Evolutionary conservation across 2,113 vertebrate species (phyloP), one percentile per base, ranked within the genome.

Genomic region (Mustelus asterias): DNA sequence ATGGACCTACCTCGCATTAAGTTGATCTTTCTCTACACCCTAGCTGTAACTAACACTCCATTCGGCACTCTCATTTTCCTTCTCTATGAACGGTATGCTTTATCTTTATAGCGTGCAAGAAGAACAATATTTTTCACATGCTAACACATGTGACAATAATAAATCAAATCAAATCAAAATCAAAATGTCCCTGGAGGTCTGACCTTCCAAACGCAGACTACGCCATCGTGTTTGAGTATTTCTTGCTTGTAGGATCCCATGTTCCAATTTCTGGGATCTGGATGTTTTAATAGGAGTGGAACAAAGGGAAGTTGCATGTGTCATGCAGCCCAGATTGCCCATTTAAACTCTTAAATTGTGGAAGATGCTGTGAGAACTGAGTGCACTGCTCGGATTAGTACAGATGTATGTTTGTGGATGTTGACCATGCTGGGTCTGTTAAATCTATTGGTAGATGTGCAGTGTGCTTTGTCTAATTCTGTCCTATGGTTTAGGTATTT

Each of bases 401-500:
- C 4, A 6, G n/a, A 11, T 83, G 13, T 0, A 3, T 41, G n/a
- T 37, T 48, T 80, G 78, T 80, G n/a, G n/a, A 92, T 63, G 58
- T 37, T 63, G 26, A 14, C 54, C 0, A 26, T 26, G 44, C 24
- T 88, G 8, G 44, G 22, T 33, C 54, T 60, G 48, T 29, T 60
- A 18, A 89, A 33, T 26, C 26, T 48, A 89, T 58, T 33, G 88
- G 33, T 37, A 14, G 67, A 16, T 48, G 2, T 9, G 26, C 69
- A 95, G 37, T 72, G 37, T 72, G 16, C 63, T 16, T 18, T 54
- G 26, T 95, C 67, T 76, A 33, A 95, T 72, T 22, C 41, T 54
- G 41, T 24, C 22, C 29, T 72, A 24, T 58, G 65, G 24, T 9
- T 0, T 69, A 99, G 99, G 96, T 99, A 99, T 69, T 97, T 99